phyloP scores from a whole-genome alignment of 1,140 invertebrate genomes.

The Aphelenchoides avenae region DNA sequence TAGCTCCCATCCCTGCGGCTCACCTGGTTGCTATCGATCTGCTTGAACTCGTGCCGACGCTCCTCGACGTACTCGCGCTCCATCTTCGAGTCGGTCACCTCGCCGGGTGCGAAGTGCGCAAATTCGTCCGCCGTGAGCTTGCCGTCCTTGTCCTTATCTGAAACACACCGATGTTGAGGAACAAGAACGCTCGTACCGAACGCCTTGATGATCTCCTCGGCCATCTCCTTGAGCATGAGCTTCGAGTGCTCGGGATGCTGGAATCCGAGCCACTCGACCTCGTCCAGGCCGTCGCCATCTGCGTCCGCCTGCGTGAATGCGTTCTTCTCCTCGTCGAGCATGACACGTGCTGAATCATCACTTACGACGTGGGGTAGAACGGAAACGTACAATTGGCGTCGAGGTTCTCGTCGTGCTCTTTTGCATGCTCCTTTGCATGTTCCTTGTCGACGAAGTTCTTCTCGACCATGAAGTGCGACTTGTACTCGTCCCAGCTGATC shows the following conservation, averaged over 20 bases:
- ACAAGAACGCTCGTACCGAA: slow-evolving; percentile 26
- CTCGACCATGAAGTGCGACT: slow-evolving; percentile 35
- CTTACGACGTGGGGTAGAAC: neutral
- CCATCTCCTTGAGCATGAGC: slow-evolving; percentile 33
- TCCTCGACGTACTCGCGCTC: slow-evolving; percentile 22
- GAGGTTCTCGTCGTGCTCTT: slow-evolving; percentile 28
- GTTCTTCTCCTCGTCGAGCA: slow-evolving; percentile 32
- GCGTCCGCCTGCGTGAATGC: slow-evolving; percentile 29
- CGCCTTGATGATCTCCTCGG: slow-evolving; percentile 35
- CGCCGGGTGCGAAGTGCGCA: slow-evolving; percentile 15
- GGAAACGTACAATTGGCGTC: slow-evolving; percentile 11
- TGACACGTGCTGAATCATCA: slow-evolving; percentile 14
- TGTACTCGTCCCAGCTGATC: slow-evolving; percentile 35
- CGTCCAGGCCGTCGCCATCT: slow-evolving; percentile 33
- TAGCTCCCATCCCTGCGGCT: too few species aligned
- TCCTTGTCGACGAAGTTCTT: slow-evolving; percentile 32
- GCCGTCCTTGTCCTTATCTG: slow-evolving; percentile 28
- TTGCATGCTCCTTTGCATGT: slow-evolving; percentile 27
- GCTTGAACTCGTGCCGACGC: slow-evolving; percentile 26
- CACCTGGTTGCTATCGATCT: slow-evolving; percentile 23
- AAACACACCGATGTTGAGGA: neutral
- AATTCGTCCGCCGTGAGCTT: slow-evolving; percentile 25
- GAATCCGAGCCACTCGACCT: slow-evolving; percentile 35
- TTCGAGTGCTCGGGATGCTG: slow-evolving; percentile 33
- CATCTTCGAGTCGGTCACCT: slow-evolving; percentile 22